Evolutionary conservation across 2,888 invertebrate species (phyloP).

Genomic region (Rhingia rostrata): DNA sequence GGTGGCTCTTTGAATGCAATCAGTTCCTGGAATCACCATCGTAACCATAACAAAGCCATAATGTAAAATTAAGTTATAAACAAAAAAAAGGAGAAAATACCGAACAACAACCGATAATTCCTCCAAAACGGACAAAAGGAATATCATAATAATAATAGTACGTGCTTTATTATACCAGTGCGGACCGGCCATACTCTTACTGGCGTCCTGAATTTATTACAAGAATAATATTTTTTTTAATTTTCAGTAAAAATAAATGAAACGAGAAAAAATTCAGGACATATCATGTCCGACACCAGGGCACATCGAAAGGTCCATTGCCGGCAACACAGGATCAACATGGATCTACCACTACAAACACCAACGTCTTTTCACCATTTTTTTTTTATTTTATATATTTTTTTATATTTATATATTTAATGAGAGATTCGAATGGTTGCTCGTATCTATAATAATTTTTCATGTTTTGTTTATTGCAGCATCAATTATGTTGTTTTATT

Average conservation of each 20-base stretch:
- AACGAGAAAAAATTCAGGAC: slow-evolving; percentile 9
- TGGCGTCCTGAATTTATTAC: slow-evolving; percentile 45
- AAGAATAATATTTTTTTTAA: slow-evolving; percentile 43
- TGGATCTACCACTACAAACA: neutral
- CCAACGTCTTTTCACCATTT: slow-evolving; percentile 11
- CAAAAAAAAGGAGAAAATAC: slow-evolving; percentile 2
- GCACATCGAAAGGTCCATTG: neutral
- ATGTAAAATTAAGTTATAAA: slow-evolving; percentile 57
- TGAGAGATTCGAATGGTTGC: slow-evolving; percentile 21
- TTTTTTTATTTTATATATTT: neutral
- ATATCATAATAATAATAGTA: slow-evolving; percentile 49
- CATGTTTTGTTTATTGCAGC: slow-evolving; percentile 56
- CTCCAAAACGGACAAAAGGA: slow-evolving; percentile 24
- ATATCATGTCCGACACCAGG: slow-evolving; percentile 2
- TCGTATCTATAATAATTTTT: slow-evolving; percentile 51
- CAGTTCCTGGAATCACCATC: slow-evolving; percentile 28
- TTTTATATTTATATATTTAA: slow-evolving; percentile 17
- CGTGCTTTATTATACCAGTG: slow-evolving; percentile 45
- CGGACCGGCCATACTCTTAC: neutral
- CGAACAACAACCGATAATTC: slow-evolving; percentile 14
- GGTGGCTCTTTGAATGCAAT: slow-evolving; percentile 33
- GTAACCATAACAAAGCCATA: slow-evolving; percentile 51
- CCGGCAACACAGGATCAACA: neutral
- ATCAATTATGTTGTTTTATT: slow-evolving; percentile 55
- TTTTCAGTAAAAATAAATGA: slow-evolving; percentile 39